These are phyloP conservation scores for Papilio demoleus DNA, from an alignment of 2,888 invertebrate genomes.

Conservation along the genomic window DNA sequence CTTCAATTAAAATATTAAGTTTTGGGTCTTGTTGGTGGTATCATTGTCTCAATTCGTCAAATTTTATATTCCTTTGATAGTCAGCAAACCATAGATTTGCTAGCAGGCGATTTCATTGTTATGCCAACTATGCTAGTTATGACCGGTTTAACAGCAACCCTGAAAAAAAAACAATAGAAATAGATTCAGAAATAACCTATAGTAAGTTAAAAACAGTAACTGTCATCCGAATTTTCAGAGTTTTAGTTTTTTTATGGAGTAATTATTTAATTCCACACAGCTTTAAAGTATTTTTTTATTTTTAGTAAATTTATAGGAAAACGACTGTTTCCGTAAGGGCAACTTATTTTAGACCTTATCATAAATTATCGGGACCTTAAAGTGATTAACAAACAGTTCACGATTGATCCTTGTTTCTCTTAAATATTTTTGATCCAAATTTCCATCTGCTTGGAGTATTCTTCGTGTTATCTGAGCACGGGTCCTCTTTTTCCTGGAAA, in stretches of 20 bases:
- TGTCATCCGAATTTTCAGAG: too few species aligned
- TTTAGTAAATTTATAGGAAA: too few species aligned
- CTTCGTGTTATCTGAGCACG: neutral
- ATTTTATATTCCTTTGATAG: neutral
- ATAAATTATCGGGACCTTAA: neutral
- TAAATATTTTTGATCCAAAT: conserved; percentile 7
- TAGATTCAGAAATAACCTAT: too few species aligned
- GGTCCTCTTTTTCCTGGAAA: neutral
- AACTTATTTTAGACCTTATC: neutral
- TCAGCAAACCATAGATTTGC: neutral
- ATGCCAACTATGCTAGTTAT: neutral
- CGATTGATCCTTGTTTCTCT: neutral
- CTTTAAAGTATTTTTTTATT: neutral
- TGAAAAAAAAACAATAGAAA: too few species aligned
- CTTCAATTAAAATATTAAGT: neutral
- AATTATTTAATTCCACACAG: too few species aligned
- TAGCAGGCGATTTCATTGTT: neutral
- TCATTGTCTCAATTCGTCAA: neutral
- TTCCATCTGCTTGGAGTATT: neutral
- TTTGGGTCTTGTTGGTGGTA: neutral
- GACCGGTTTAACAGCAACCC: too few species aligned
- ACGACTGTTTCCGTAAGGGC: neutral
- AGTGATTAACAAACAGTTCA: neutral
- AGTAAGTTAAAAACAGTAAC: too few species aligned
- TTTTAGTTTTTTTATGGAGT: too few species aligned